These are phyloP conservation scores for Ostrea edulis DNA, from an alignment of 1,140 invertebrate species.

Conservation along the genomic window DNA sequence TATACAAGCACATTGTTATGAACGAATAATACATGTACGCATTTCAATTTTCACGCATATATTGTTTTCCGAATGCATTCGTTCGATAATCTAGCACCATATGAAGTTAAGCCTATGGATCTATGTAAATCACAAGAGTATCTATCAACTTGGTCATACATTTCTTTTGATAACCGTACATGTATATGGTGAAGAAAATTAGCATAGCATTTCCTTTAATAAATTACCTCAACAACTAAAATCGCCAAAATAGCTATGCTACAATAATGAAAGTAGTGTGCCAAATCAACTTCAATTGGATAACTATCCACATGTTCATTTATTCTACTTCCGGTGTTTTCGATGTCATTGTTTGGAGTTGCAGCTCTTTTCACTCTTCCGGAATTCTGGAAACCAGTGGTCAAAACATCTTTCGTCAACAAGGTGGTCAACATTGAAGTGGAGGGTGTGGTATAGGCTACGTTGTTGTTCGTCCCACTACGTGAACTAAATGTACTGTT, in stretches of 20 bases:
- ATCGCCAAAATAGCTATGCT: conserved; percentile 69
- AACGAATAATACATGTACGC: too few relatives aligned
- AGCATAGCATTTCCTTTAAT: neutral
- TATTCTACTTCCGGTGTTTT: neutral
- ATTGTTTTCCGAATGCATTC: too few relatives aligned
- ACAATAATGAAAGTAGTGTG: conserved; percentile 68
- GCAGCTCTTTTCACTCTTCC: conserved; percentile 23
- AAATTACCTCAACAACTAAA: conserved; percentile 65
- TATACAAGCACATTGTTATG: neutral
- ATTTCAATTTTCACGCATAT: too few relatives aligned
- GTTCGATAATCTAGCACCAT: neutral
- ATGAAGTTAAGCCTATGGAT: neutral
- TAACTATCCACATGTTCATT: neutral
- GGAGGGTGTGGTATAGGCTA: neutral
- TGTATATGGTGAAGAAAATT: too few relatives aligned
- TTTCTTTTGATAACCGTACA: too few relatives aligned
- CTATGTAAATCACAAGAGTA: neutral
- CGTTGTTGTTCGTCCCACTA: too few relatives aligned
- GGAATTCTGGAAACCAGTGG: neutral
- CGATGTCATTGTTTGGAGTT: neutral
- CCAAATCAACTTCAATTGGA: conserved; percentile 55
- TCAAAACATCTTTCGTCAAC: neutral
- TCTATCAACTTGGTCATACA: too few relatives aligned
- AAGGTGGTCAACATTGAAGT: neutral
- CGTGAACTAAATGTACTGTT: too few relatives aligned